Evolutionary conservation across 2,113 vertebrate genomes (phyloP).

Genomic region (Pelobates fuscus): DNA sequence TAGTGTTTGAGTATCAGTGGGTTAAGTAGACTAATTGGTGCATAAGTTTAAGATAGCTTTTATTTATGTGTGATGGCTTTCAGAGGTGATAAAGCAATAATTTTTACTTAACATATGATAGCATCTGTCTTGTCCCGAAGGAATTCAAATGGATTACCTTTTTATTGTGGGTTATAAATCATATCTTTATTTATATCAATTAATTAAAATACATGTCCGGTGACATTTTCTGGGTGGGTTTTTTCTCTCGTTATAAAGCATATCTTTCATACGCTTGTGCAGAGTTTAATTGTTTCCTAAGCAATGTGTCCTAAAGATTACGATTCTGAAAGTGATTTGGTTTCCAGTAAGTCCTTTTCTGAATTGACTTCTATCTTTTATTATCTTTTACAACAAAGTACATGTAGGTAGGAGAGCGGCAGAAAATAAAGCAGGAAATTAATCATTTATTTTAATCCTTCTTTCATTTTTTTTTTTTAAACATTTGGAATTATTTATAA

Average conservation of each 20-base stretch:
- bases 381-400: neutral
- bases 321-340: slow-evolving; percentile 9
- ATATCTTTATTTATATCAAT: neutral
- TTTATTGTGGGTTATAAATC: neutral
- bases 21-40: no score
- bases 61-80: no score
- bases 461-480: no score
- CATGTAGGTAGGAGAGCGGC: neutral
- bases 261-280: neutral
- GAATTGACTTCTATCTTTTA: neutral
- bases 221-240: slow-evolving; percentile 13
- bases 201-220: slow-evolving; percentile 13
- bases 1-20: no score
- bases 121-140: neutral
- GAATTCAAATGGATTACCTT: neutral
- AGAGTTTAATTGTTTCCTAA: slow-evolving; percentile 17
- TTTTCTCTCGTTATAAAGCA: neutral
- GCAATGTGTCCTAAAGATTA: neutral
- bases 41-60: no score
- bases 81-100: no score
- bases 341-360: slow-evolving; percentile 13
- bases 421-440: neutral
- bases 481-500: no score
- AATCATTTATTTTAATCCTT: neutral
- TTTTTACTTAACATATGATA: no score